Base-by-base conservation (phyloP, 2,888 invertebrate species). In the Leptothorax acervorum region DNA sequence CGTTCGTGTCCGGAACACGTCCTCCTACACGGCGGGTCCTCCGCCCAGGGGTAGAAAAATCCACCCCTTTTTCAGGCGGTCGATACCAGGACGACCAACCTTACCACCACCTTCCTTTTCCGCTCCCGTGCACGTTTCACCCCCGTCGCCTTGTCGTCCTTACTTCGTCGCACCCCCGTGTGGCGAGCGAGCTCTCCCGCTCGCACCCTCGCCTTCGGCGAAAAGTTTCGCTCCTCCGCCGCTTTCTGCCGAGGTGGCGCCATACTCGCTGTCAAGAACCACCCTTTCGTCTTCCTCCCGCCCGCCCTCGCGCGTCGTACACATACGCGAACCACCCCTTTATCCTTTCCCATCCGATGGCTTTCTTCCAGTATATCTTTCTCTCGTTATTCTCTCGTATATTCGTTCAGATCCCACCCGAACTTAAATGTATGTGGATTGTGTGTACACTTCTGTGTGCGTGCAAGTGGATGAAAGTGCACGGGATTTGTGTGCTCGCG, bases 1-100 rank as follows among this genome's bases (percentile, higher is more conserved):
- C 87, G 81, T 88, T 85, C 81, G 86, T 86, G 89, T 90, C 86
- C 90, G 86, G 89, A 88, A 90, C 90, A 87, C 87, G 87, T 89
- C 86, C 89, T 87, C 87, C 88, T 76, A 79, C 83, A 83, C 84
- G 83, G 53, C 62, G 76, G 87, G 87, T 90, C 90, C 90, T 90
- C 90, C 90, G 90, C 90, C 90, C 90, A 90, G 89, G 87, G 87
- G 84, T 88, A 91, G 92, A 93, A 94, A 94, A 94, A 94, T 94
- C 93, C 93, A 94, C 93, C 93, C 93, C 93, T 90, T 93, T 93
- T 92, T 89, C 91, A 91, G 92, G 87, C 94, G 94, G 94, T 94
- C 94, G 94, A 94, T 94, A 94, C 91, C 91, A 91, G 92, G 92
- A 92, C 92, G 91, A 89, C 91, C 92, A 83, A 86, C 90, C 85